phyloP scores from a whole-genome alignment of 1,140 invertebrate species.

The Lepidurus couesii region DNA sequence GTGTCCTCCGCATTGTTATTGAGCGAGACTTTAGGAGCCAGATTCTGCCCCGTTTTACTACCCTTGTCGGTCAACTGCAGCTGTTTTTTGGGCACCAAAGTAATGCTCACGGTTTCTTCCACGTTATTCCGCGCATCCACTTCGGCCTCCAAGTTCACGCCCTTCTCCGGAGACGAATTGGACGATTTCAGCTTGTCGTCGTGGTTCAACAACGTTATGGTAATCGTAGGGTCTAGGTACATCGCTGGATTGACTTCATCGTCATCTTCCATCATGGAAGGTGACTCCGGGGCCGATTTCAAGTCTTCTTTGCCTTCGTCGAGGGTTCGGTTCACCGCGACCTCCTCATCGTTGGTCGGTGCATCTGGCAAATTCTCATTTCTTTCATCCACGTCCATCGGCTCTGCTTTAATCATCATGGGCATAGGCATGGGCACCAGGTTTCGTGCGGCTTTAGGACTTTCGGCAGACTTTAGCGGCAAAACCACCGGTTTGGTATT shows the following conservation, averaged over 20 bases:
- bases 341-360: constrained; percentile 10
- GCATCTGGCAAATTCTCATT: constrained; percentile 27
- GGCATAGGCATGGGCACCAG: neutral
- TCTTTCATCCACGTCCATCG: constrained; percentile 25
- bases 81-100: constrained; percentile 33
- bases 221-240: constrained; percentile 37
- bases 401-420: constrained; percentile 31
- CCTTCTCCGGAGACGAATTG: neutral
- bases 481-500: neutral
- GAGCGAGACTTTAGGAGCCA: neutral
- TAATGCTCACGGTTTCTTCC: constrained; percentile 32
- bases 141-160: neutral
- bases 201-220: constrained; percentile 36
- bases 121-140: constrained; percentile 14
- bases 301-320: constrained; percentile 32
- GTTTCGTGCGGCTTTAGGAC: neutral
- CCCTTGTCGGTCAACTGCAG: constrained; percentile 26
- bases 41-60: neutral
- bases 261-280: constrained; percentile 36
- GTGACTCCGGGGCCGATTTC: neutral
- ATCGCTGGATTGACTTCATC: constrained; percentile 36
- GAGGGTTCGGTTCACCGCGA: constrained; percentile 30
- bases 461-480: neutral
- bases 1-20: constrained; percentile 19
- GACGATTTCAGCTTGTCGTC: constrained; percentile 32